Base-by-base conservation (phyloP, 2,113 vertebrate species). In the Pleuronectes platessa region DNA sequence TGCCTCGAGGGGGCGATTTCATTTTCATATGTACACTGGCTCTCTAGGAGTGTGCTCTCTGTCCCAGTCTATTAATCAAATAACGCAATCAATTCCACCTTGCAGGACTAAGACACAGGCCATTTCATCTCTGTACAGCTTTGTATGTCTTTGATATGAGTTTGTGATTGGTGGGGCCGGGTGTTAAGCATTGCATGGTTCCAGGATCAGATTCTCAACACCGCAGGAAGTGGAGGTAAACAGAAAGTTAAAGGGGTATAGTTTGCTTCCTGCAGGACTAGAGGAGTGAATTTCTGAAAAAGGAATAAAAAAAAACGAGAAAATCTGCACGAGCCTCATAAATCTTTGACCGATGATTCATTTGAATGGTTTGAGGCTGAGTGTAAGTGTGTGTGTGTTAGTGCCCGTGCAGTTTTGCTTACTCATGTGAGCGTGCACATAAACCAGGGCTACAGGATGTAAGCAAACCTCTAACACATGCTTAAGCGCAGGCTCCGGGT, bases 61-160 rank as follows among this genome's bases (percentile, higher is more conserved):
- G 24, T 82, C 79, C 74, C 0, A 61, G 71, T 86, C 81, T 85
- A 91, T 92, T 91, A 89, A 89, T 92, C 90, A 89, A 87, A 87
- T 82, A 82, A 90, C 53, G 78, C 89, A 88, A 91, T 89, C 90
- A 82, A 86, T 90, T 91, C 65, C 65, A 70, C 74, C 74, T 82
- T 58, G 66, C 72, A 64, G 61, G 76, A 68, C 72, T 51, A 4
- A 68, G 58, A 74, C 79, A 82, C 56, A 67, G 66, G 76, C 54
- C 71, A 85, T 82, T 83, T 76, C 85, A 70, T 82, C 65, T 69
- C 68, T 58, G 67, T 90, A 75, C 66, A 79, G 67, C 63, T 78
- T 78, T 84, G 71, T 79, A 68, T 77, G 79, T 68, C 83, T 78
- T 84, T 81, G 85, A 89, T 55, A 53, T 40, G 68, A 77, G 79